Conservation (phyloP, 1,140 invertebrate species). For the Elymnias hypermnestra region DNA sequence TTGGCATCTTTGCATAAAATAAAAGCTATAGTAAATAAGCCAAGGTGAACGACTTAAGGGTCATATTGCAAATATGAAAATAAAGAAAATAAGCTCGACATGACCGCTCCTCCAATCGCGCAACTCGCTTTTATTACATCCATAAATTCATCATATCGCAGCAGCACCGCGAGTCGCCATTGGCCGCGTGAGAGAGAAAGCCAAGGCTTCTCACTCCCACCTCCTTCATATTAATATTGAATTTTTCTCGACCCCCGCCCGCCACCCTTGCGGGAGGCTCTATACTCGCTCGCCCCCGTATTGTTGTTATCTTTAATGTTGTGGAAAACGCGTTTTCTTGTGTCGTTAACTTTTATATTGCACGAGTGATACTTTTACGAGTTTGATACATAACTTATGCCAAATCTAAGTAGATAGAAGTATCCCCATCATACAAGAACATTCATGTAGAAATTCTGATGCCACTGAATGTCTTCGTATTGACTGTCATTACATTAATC, state of each 20-base stretch:
- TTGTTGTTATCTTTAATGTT: slow-evolving; percentile 76
- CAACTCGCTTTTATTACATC: slow-evolving; percentile 78
- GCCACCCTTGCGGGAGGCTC: slow-evolving; percentile 69
- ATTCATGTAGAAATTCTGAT: too few species aligned
- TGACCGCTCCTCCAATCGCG: slow-evolving; percentile 74
- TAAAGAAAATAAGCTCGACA: slow-evolving; percentile 71
- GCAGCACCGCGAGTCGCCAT: slow-evolving; percentile 68
- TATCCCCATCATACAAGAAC: neutral
- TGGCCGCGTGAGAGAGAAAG: slow-evolving; percentile 69
- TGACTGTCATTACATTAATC: too few species aligned
- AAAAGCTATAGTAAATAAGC: slow-evolving; percentile 9
- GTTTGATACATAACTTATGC: slow-evolving; percentile 69
- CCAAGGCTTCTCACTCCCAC: slow-evolving; percentile 67
- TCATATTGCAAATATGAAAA: slow-evolving; percentile 72
- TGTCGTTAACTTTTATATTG: slow-evolving; percentile 77
- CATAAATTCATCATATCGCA: slow-evolving; percentile 79
- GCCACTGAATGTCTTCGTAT: too few species aligned
- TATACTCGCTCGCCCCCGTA: slow-evolving; percentile 71
- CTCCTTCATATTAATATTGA: slow-evolving; percentile 80
- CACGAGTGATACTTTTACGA: slow-evolving; percentile 74
- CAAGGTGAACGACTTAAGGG: slow-evolving; percentile 41
- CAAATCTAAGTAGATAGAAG: slow-evolving; percentile 15
- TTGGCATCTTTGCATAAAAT: neutral
- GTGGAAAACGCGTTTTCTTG: slow-evolving; percentile 76
- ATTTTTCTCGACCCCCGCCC: slow-evolving; percentile 76